phyloP scores from a whole-genome alignment of 2,113 vertebrate species.

The Megalops atlanticus region DNA sequence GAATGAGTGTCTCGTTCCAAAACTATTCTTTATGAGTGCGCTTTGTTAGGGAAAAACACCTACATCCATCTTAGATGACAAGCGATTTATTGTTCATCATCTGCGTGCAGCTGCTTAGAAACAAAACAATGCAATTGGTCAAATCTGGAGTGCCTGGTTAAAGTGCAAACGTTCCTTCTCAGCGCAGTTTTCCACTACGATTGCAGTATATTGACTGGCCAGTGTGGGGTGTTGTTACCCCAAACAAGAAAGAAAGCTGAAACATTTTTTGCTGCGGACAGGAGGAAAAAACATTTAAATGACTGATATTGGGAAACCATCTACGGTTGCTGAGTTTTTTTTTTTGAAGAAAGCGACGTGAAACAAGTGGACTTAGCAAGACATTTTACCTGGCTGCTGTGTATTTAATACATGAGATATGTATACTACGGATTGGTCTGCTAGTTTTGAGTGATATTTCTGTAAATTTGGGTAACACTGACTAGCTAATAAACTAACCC shows the following conservation, averaged over 20 bases:
- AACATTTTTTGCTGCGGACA: conserved; percentile 61
- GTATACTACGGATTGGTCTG: not conserved
- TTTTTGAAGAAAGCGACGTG: not conserved
- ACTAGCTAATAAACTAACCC: not conserved
- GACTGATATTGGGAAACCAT: conserved; percentile 24
- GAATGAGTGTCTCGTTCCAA: not conserved
- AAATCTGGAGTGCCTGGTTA: conserved; percentile 1
- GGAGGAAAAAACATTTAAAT: conserved; percentile 66
- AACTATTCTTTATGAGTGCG: not conserved
- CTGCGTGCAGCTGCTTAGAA: not conserved
- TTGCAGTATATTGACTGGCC: conserved; percentile 42
- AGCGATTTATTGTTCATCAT: conserved; percentile 19
- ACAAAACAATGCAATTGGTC: conserved; percentile 1
- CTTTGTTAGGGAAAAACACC: not conserved
- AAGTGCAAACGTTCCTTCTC: not conserved
- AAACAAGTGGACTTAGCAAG: not conserved
- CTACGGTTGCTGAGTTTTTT: not conserved
- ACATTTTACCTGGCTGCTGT: not conserved
- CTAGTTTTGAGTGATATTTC: conserved; percentile 3
- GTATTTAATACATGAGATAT: not conserved
- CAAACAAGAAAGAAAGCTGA: conserved; percentile 42
- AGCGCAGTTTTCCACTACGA: not conserved
- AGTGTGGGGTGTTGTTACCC: conserved; percentile 49
- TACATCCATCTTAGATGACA: not conserved
- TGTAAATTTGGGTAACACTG: not conserved